phyloP scores from a whole-genome alignment of 2,797 vertebrate species.

The Xiphorhynchus erythropygius region DNA sequence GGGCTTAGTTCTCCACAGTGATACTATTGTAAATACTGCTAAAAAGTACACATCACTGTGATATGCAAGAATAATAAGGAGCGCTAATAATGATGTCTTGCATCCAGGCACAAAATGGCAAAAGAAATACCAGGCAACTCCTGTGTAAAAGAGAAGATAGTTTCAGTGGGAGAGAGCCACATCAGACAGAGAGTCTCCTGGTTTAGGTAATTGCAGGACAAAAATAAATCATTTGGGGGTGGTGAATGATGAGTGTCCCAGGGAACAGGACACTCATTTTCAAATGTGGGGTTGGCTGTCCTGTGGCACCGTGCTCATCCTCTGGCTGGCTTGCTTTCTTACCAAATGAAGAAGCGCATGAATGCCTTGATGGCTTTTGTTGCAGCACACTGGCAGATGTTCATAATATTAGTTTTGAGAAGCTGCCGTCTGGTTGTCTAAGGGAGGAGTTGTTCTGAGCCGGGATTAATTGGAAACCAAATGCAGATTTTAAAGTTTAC shows the following conservation, averaged over 20 bases:
- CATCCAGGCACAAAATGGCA: background rate
- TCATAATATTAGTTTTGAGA: background rate
- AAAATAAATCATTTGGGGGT: background rate
- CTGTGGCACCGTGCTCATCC: background rate
- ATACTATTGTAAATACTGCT: slow-evolving; percentile 43
- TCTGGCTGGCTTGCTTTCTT: background rate
- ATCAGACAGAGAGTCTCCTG: background rate
- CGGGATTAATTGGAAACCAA: slow-evolving; percentile 54
- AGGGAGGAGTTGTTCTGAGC: slow-evolving; percentile 47
- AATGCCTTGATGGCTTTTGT: background rate
- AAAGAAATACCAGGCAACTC: slow-evolving; percentile 29
- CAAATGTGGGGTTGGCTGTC: background rate
- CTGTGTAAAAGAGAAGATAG: background rate
- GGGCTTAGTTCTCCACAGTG: slow-evolving; percentile 53
- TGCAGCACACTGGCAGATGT: background rate
- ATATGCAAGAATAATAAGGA: slow-evolving; percentile 22
- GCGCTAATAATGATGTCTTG: background rate
- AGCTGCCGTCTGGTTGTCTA: slow-evolving; percentile 32
- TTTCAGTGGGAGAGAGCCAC: background rate
- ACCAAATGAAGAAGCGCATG: background rate
- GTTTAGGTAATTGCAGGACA: background rate
- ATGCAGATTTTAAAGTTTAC: slow-evolving; percentile 61
- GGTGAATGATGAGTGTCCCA: background rate
- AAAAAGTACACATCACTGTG: slow-evolving; percentile 66
- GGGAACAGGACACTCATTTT: background rate